phyloP scores from a whole-genome alignment of 2,113 vertebrate genomes.

The Clarias batrachus region DNA sequence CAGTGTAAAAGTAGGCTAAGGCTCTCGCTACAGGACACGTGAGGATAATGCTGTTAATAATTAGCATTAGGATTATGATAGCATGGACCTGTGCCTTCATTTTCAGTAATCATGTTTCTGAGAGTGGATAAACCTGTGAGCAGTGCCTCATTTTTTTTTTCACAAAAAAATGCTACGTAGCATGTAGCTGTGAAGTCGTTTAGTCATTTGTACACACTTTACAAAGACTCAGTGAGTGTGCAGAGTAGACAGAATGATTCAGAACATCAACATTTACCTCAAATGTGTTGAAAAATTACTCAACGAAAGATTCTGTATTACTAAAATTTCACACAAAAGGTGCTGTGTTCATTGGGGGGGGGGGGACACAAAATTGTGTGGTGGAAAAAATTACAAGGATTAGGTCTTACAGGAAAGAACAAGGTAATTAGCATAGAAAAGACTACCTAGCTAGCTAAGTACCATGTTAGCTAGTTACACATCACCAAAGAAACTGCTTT shows the following conservation, averaged over 20 bases:
- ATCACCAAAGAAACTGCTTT: background rate
- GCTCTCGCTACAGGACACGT: background rate
- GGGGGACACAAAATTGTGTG: background rate
- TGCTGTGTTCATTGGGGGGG: background rate
- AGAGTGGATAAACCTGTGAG: background rate
- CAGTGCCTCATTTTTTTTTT: background rate
- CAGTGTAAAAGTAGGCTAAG: constrained; percentile 25
- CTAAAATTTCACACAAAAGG: background rate
- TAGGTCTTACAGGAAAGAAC: background rate
- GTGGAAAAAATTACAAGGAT: background rate
- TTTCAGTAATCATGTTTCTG: background rate
- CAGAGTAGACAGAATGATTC: background rate
- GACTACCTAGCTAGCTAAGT: background rate
- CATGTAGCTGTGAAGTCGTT: background rate
- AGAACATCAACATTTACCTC: constrained; percentile 9
- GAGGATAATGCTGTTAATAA: background rate
- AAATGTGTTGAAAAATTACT: background rate
- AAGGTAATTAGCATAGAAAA: background rate
- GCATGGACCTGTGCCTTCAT: background rate
- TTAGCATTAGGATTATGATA: background rate
- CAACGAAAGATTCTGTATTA: background rate
- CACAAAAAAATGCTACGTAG: background rate
- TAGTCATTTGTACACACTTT: background rate
- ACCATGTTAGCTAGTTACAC: background rate
- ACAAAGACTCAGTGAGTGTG: background rate